Conservation (phyloP, 1,140 invertebrate species). For the Zaprionus gabonicus region DNA sequence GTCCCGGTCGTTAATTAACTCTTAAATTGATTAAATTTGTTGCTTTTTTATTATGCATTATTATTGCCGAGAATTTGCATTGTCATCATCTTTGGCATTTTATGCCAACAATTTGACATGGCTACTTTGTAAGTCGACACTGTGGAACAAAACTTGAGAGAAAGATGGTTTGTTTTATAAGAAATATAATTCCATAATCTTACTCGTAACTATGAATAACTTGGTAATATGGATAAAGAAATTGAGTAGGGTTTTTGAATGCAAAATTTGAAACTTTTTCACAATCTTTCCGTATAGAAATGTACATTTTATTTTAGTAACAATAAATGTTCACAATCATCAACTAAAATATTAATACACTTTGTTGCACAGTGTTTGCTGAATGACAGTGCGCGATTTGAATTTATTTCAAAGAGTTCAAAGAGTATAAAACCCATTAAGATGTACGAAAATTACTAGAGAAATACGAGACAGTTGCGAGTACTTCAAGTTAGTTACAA, state of each 20-base stretch:
- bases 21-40: slow-evolving; percentile 17
- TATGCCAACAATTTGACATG: slow-evolving; percentile 15
- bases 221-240: too few species aligned
- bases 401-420: slow-evolving; percentile 12
- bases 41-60: slow-evolving; percentile 18
- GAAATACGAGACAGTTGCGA: not conserved
- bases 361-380: slow-evolving; percentile 10
- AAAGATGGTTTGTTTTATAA: not conserved
- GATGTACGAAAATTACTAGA: not conserved
- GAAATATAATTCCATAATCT: not conserved
- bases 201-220: too few species aligned
- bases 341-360: too few species aligned
- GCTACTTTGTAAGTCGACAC: not conserved
- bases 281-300: too few species aligned
- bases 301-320: too few species aligned
- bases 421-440: slow-evolving; percentile 1
- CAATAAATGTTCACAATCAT: too few species aligned
- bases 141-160: not conserved
- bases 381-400: slow-evolving; percentile 4
- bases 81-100: slow-evolving; percentile 45
- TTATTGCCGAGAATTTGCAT: slow-evolving; percentile 24
- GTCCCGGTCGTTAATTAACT: slow-evolving; percentile 3
- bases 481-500: slow-evolving; percentile 1
- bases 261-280: too few species aligned
- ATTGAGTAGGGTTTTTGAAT: too few species aligned